Evolutionary conservation across 2,888 invertebrate species (phyloP).

Genomic region (Drosophila atripex): DNA sequence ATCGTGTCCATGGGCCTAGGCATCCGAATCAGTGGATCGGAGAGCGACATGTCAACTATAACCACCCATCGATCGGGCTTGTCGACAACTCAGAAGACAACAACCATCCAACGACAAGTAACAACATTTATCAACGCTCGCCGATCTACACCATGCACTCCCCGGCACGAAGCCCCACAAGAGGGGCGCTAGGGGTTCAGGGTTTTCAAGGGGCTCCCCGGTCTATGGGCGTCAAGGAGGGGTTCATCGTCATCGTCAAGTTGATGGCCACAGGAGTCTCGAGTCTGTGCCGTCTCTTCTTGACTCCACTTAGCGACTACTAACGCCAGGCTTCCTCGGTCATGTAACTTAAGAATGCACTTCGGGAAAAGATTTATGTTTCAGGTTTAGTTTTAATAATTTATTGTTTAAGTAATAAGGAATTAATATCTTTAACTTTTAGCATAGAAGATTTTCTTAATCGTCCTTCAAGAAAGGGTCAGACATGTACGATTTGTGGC

Average conservation of each 20-base stretch:
- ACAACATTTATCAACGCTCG: conserved; percentile 79
- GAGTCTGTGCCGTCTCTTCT: conserved; percentile 31
- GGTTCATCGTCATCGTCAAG: conserved; percentile 57
- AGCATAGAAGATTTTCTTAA: background rate
- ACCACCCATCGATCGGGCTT: conserved; percentile 80
- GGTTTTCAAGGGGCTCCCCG: background rate
- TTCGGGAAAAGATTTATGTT: background rate
- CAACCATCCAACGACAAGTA: conserved; percentile 74
- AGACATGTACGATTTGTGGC: background rate
- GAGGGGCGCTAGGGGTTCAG: conserved; percentile 8
- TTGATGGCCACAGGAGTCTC: conserved; percentile 60
- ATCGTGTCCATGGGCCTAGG: conserved; percentile 45
- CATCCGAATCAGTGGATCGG: conserved; percentile 49
- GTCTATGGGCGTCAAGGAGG: conserved; percentile 7
- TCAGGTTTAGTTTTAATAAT: background rate
- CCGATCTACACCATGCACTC: conserved; percentile 72
- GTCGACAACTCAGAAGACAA: conserved; percentile 48
- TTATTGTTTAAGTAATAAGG: background rate
- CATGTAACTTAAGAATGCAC: conserved; percentile 72
- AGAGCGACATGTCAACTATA: conserved; percentile 79
- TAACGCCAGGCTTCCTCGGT: conserved; percentile 66
- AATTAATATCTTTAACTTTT: background rate
- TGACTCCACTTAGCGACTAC: conserved; percentile 75
- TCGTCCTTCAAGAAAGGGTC: background rate
- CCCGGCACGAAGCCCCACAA: conserved; percentile 61